phyloP scores from a whole-genome alignment of 1,140 invertebrate species.

The Drosophila pandora region DNA sequence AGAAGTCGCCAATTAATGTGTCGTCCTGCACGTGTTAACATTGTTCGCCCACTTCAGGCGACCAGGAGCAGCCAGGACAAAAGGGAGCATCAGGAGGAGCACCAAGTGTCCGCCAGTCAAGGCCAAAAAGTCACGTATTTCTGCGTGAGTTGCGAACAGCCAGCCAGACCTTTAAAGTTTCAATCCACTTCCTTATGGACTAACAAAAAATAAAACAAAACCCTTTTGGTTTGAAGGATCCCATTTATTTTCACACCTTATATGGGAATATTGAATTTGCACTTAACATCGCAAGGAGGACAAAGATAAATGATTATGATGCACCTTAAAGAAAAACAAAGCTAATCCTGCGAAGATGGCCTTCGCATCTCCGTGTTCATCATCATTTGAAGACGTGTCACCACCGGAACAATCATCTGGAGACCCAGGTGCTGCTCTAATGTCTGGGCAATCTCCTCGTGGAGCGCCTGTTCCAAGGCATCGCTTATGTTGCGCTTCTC shows the following conservation, averaged over 20 bases:
- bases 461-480: constrained; percentile 38
- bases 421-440: constrained; percentile 60
- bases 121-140: constrained; percentile 65
- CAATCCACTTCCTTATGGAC: background rate
- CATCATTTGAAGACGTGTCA: constrained; percentile 58
- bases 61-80: constrained; percentile 1
- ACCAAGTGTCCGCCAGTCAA: constrained; percentile 42
- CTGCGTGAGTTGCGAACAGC: constrained; percentile 48
- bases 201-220: background rate
- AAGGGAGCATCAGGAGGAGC: background rate
- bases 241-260: background rate
- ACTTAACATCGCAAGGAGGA: background rate
- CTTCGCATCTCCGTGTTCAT: constrained; percentile 39
- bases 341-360: background rate
- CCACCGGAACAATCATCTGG: constrained; percentile 67
- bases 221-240: background rate
- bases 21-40: constrained; percentile 66
- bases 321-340: background rate
- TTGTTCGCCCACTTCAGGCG: constrained; percentile 43
- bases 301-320: background rate
- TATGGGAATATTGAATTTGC: background rate
- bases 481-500: constrained; percentile 62
- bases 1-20: constrained; percentile 67
- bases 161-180: background rate
- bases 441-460: constrained; percentile 37